Percentiles rank a stretch among this genome's conserved stretches.
These are phyloP conservation scores for Galerucella pusilla DNA, from an alignment of 2,888 invertebrate genomes.

Conservation along the genomic window DNA sequence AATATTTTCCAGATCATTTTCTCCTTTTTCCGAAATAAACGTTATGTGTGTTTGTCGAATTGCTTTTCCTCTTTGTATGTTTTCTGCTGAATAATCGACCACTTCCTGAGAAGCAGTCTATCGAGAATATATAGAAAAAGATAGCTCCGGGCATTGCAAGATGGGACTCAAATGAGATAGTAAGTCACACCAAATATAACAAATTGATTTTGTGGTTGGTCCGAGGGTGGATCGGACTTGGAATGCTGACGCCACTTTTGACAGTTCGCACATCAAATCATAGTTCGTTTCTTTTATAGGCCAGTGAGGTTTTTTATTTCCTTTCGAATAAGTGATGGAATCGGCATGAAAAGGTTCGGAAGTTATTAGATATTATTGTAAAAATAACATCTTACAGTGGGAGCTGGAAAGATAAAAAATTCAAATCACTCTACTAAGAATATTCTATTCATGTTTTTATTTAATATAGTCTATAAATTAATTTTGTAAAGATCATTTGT, in stretches of 20 bases:
- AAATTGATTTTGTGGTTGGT: constrained; percentile 56
- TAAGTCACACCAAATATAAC: constrained; percentile 49
- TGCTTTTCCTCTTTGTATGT: constrained; percentile 12
- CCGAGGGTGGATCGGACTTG: constrained; percentile 51
- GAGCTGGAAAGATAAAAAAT: no score
- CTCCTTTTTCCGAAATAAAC: background rate
- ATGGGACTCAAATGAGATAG: constrained; percentile 41
- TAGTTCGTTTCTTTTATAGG: constrained; percentile 46
- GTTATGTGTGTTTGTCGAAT: constrained; percentile 19
- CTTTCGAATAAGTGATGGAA: constrained; percentile 14
- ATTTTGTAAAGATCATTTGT: no score
- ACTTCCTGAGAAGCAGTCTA: constrained; percentile 42
- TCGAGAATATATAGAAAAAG: constrained; percentile 43
- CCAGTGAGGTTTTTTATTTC: constrained; percentile 45
- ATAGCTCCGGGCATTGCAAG: constrained; percentile 38
- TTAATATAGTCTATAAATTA: no score
- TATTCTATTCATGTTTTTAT: no score
- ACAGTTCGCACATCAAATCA: constrained; percentile 53
- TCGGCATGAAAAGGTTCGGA: background rate
- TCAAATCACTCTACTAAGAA: no score
- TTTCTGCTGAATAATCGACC: constrained; percentile 39
- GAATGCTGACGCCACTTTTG: constrained; percentile 58
- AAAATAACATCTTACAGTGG: background rate
- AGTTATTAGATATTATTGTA: background rate
- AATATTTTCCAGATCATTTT: no score